Evolutionary conservation across 1,140 invertebrate species (phyloP), one percentile per base, ranked within the genome.

Genomic region (Formica exsecta): DNA sequence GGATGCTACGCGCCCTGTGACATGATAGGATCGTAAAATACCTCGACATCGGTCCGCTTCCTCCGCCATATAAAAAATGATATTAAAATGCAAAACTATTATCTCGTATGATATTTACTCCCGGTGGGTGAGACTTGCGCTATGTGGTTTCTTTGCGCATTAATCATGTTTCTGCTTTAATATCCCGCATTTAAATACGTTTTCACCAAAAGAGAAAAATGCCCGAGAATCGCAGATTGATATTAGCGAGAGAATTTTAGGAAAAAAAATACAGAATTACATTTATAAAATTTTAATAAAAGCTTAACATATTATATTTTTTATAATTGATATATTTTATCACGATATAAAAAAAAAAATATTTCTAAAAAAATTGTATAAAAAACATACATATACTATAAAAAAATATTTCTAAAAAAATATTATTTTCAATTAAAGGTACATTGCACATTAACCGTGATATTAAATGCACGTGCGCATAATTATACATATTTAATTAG

Each of bases 81-180:
- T 74, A 62, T 83, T 83, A 83, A 83, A 73, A 83, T 83, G 79
- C 79, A 83, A 83, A 73, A 73, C 54, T 59, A 29, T 36, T 73
- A 74, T 74, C 79, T 83, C 54, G 79, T 48, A 70, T 83, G 57
- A 83, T 57, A 74, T 83, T 70, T 83, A 73, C 38, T 41, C 19
- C 29, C 68, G 44, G n/a, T 32, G 65, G 32, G 32, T 32, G 51
- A 54, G 16, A 29, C 13, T 25, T 51, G 68, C 68, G 44, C 25
- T 71, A 19, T 36, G 16, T 57, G 32, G n/a, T 57, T 48, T 73
- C 38, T 9, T 70, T 11, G 51, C 51, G 36, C 25, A 38, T 36
- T 48, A 41, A 57, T 38, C n/a, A 57, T 59, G 16, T 29, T 48
- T 19, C 25, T 29, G 22, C 57, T 76, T 32, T 65, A 65, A 64